These are phyloP conservation scores for Sericinus montela DNA, from an alignment of 2,888 invertebrate genomes.

Conservation along the genomic window DNA sequence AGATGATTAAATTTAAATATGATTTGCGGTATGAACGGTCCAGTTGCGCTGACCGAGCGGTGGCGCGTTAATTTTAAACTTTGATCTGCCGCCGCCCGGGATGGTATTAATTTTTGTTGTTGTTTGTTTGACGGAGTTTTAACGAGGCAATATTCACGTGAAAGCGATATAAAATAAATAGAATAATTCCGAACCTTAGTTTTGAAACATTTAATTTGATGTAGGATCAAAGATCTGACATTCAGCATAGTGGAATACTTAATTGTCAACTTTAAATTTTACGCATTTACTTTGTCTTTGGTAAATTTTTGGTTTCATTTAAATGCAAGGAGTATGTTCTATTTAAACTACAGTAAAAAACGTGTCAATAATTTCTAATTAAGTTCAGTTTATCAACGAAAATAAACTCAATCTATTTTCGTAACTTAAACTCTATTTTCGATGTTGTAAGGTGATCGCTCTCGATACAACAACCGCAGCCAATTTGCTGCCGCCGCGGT, in stretches of 20 bases:
- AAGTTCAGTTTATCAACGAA: too few relatives aligned
- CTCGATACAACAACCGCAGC: neutral
- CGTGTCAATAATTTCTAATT: too few relatives aligned
- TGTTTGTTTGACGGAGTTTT: slow-evolving; percentile 17
- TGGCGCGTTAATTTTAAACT: slow-evolving; percentile 22
- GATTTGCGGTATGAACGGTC: slow-evolving; percentile 10
- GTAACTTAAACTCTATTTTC: too few relatives aligned
- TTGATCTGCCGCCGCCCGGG: slow-evolving; percentile 16
- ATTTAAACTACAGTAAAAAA: too few relatives aligned
- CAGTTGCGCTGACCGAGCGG: slow-evolving; percentile 2
- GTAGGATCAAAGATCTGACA: too few relatives aligned
- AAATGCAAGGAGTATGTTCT: too few relatives aligned
- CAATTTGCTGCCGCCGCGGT: slow-evolving; percentile 46
- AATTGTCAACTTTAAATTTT: too few relatives aligned
- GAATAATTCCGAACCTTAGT: neutral
- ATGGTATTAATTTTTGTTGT: slow-evolving; percentile 27
- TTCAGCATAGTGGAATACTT: too few relatives aligned
- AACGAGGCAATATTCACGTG: slow-evolving; percentile 13
- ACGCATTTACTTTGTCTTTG: too few relatives aligned
- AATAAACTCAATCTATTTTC: too few relatives aligned
- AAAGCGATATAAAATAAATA: slow-evolving; percentile 2
- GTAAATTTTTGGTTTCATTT: too few relatives aligned
- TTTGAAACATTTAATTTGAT: neutral
- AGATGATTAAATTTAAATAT: neutral
- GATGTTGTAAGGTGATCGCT: neutral